A percentile compares a stretch with the other conserved stretches of the same genome.
Evolutionary conservation across 1,140 invertebrate species (phyloP).

Genomic region (Panagrolaimus sp.): DNA sequence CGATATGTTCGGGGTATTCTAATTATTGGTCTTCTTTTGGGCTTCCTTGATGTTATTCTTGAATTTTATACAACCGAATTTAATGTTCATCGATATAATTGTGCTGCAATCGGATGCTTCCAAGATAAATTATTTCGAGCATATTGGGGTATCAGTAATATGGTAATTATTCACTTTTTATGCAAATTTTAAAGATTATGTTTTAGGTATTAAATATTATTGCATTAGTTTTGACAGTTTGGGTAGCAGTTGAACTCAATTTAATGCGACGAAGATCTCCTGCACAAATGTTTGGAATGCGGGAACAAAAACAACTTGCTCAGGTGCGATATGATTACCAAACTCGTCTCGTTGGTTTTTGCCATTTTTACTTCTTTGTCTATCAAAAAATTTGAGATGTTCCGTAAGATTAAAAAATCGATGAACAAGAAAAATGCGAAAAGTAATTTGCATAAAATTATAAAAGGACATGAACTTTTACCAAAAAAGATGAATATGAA

Average conservation of each 20-base stretch:
- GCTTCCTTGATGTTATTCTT: slow-evolving; percentile 30
- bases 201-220: slow-evolving; percentile 3
- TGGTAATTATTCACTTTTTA: slow-evolving; percentile 22
- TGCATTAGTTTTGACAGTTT: background rate
- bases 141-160: slow-evolving; percentile 38
- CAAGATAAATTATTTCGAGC: slow-evolving; percentile 17
- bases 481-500: too few species aligned
- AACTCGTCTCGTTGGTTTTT: too few species aligned
- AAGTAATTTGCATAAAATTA: too few species aligned
- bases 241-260: slow-evolving; percentile 11
- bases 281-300: background rate
- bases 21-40: slow-evolving; percentile 23
- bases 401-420: too few species aligned
- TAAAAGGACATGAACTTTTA: too few species aligned
- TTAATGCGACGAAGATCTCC: background rate
- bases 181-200: background rate
- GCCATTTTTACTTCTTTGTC: too few species aligned
- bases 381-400: too few species aligned
- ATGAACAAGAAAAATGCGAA: too few species aligned
- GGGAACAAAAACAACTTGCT: background rate
- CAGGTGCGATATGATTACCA: background rate
- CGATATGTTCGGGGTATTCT: slow-evolving; percentile 28
- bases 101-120: slow-evolving; percentile 41
- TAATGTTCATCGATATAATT: slow-evolving; percentile 23
- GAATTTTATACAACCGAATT: slow-evolving; percentile 29